Evolutionary conservation across 1,140 invertebrate species (phyloP).

Genomic region (Nomia melanderi): DNA sequence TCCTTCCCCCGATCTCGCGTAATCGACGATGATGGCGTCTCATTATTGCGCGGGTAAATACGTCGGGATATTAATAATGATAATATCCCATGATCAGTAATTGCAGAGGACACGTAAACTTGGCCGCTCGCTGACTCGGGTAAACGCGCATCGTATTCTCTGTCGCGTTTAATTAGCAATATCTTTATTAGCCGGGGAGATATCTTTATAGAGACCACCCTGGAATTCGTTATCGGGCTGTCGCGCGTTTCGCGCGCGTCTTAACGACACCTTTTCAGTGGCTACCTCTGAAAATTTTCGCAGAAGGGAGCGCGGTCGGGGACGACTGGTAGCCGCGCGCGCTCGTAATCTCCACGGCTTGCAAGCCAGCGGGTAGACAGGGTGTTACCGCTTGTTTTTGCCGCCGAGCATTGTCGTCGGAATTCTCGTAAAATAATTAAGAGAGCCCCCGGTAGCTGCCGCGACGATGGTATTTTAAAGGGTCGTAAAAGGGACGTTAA

Average conservation of each 20-base stretch:
- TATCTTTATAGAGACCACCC: slow-evolving; percentile 13
- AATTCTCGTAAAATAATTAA: slow-evolving; percentile 81
- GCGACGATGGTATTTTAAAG: slow-evolving; percentile 78
- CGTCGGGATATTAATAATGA: not conserved
- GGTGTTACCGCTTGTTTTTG: slow-evolving; percentile 79
- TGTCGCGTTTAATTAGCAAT: not conserved
- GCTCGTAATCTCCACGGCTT: slow-evolving; percentile 61
- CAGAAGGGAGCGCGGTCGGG: not conserved
- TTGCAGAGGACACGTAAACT: not conserved
- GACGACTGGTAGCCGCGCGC: slow-evolving; percentile 13
- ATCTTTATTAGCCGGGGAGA: not conserved
- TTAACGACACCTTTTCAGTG: not conserved
- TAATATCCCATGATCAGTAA: not conserved
- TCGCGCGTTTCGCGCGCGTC: slow-evolving; percentile 5
- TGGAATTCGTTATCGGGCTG: slow-evolving; percentile 23
- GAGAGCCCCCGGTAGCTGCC: slow-evolving; percentile 70
- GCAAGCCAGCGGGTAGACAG: slow-evolving; percentile 68
- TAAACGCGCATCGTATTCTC: not conserved
- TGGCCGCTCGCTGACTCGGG: not conserved
- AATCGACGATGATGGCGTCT: not conserved
- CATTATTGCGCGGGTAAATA: not conserved
- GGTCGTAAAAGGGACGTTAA: slow-evolving; percentile 80
- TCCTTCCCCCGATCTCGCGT: too few relatives aligned
- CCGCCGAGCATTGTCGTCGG: slow-evolving; percentile 77
- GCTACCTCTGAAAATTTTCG: slow-evolving; percentile 26